Evolutionary conservation across 2,113 vertebrate species (phyloP), one percentile per base, ranked within the genome.

Genomic region (Colius striatus): DNA sequence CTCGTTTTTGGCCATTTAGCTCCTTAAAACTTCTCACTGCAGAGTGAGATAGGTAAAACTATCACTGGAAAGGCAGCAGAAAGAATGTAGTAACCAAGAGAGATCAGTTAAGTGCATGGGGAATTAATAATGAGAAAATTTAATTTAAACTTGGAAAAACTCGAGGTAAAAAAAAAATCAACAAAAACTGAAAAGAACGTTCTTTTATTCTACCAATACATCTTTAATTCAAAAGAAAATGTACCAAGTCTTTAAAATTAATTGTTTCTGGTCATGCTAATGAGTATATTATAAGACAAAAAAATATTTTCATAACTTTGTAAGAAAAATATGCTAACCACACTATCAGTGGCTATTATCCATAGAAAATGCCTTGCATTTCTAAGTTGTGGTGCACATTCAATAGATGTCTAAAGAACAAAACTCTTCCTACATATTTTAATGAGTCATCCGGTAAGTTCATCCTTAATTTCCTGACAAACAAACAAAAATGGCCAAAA

Each of bases 381-480:
- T 84, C 60, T 16, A 62, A 77, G 50, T 65, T 91, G 72, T 11
- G 29, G 57, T 76, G 70, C 54, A 50, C 38, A 78, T 70, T 15
- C 60, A 88, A 89, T 1, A 75, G 20, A 55, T 29, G 29, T 54
- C 43, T 88, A 30, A 55, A 77, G 83, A 77, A 62, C 23, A 76
- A 77, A 93, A 88, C 48, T 94, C 41, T 77, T 73, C 30, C 45
- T 65, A 68, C 5, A 18, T 75, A 81, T 53, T 89, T 74, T 77
- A 30, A 41, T 51, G 29, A 54, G 57, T 45, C 62, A 87, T n/a
- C 8, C 23, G 72, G 6, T 55, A 76, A 78, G 2, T 71, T 78
- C 13, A 80, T 50, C 66, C 70, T 83, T 80, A 26, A 65, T 21
- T 91, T 95, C 48, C 66, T 63, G 18, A 53, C 26, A 89, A 84